Conservation (phyloP, 2,113 vertebrate species). For the Elephas maximus region DNA sequence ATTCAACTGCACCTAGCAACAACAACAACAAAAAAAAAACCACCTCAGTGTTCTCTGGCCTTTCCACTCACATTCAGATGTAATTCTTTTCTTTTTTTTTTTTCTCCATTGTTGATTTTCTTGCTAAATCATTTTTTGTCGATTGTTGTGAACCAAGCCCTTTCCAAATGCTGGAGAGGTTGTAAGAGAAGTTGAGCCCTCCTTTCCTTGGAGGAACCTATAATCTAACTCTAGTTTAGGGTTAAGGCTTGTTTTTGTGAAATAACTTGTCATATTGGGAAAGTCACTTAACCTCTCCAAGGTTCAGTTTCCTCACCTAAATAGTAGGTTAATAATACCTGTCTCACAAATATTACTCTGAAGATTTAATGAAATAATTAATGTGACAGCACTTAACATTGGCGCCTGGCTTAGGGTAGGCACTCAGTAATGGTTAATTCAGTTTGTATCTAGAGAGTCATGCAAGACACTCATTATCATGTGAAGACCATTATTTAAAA, state of each 20-base stretch:
- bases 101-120: background rate
- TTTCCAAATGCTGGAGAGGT: slow-evolving; percentile 24
- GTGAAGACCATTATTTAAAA: background rate
- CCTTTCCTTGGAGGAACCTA: background rate
- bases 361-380: background rate
- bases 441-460: background rate
- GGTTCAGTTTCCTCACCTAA: slow-evolving; percentile 11
- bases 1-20: no score
- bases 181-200: background rate
- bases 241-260: background rate
- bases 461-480: background rate
- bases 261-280: background rate
- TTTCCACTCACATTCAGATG: background rate
- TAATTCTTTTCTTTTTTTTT: background rate
- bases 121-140: slow-evolving; percentile 44
- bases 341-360: background rate
- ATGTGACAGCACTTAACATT: background rate
- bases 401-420: background rate
- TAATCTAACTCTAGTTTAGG: background rate
- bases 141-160: background rate
- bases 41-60: background rate
- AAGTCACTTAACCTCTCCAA: slow-evolving; percentile 22
- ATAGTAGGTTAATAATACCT: background rate
- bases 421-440: background rate
- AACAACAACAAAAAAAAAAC: background rate